Evolutionary conservation across 2,113 vertebrate genomes (phyloP).

Genomic region (Glaucomys volans): DNA sequence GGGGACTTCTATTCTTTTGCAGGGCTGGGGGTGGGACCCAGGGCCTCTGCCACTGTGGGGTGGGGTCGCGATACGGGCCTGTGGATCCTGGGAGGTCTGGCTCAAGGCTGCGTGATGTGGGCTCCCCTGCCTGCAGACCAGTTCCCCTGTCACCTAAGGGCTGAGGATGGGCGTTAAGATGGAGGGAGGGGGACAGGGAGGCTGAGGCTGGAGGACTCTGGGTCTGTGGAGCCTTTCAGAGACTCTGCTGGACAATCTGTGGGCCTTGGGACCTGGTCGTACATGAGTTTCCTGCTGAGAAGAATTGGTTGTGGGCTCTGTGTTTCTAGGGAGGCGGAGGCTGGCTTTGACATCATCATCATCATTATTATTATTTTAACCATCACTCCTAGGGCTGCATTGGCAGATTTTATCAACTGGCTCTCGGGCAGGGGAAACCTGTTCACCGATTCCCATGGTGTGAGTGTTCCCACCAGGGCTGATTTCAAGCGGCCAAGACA

Average conservation of each 20-base stretch:
- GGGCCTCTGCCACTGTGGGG: neutral
- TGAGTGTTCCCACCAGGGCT: no score
- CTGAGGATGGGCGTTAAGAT: neutral
- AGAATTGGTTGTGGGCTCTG: neutral
- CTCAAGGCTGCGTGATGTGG: neutral
- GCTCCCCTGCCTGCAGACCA: neutral
- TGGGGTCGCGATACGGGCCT: no score
- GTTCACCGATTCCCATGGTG: no score
- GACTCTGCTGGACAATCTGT: fast-evolving
- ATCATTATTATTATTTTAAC: neutral
- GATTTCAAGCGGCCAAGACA: neutral
- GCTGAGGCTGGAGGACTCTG: neutral
- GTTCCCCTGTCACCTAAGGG: neutral
- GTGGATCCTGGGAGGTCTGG: no score
- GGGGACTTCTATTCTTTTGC: neutral
- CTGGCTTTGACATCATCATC: neutral
- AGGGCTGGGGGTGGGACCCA: no score
- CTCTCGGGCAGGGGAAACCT: neutral
- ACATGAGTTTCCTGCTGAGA: neutral
- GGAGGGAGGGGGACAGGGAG: neutral
- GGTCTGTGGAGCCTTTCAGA: neutral
- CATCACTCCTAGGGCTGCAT: neutral
- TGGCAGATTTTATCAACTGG: neutral
- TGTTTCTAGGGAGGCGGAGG: neutral
- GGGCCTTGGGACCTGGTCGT: no score